Percentiles rank a stretch among this genome's conserved stretches.
phyloP scores from a whole-genome alignment of 2,113 vertebrate species.

The Lipotes vexillifer region DNA sequence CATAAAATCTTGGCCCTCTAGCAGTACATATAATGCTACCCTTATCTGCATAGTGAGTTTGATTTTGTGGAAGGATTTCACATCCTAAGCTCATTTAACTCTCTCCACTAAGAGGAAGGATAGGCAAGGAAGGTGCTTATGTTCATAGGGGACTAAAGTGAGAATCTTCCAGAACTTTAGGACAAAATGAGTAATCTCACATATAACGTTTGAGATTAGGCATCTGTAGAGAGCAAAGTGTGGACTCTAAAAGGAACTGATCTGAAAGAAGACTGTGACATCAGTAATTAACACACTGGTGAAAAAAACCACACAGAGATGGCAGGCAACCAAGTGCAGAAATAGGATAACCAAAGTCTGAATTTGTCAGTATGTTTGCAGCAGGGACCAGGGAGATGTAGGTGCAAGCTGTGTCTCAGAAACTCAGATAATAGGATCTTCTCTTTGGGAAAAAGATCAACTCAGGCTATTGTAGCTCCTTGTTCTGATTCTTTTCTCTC shows the following conservation, averaged over 20 bases:
- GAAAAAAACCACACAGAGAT: neutral
- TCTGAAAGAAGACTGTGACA: neutral
- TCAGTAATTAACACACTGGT: neutral
- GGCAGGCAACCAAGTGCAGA: neutral
- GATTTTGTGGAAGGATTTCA: neutral
- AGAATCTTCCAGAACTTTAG: neutral
- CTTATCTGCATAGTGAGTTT: neutral
- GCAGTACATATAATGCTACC: neutral
- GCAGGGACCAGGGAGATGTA: neutral
- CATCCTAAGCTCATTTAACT: neutral
- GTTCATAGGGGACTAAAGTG: neutral
- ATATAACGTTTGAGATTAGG: neutral
- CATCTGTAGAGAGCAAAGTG: neutral
- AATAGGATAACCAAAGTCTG: neutral
- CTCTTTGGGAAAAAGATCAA: neutral
- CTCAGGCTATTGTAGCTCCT: neutral
- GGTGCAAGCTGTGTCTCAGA: neutral
- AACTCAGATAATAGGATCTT: neutral
- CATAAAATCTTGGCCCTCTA: neutral
- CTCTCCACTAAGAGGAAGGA: neutral
- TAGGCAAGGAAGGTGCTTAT: neutral
- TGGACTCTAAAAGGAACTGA: neutral
- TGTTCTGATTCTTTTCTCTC: neutral
- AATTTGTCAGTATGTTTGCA: neutral
- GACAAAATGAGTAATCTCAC: neutral